phyloP scores from a whole-genome alignment of 2,888 invertebrate species.

The Spicauda simplicius region DNA sequence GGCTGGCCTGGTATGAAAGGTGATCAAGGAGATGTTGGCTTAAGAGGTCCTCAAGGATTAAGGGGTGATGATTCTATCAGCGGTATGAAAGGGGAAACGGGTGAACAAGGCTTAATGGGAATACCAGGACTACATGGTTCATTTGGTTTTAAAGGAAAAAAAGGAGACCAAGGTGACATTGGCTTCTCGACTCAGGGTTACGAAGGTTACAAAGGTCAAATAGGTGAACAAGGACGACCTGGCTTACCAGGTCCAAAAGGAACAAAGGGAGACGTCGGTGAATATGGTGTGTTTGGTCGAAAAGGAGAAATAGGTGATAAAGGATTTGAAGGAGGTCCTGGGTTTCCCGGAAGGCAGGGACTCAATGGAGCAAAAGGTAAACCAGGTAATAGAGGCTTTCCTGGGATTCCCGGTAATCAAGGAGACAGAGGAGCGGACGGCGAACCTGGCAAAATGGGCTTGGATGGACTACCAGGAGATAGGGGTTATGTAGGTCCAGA shows the following conservation, averaged over 20 bases:
- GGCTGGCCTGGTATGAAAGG: slow-evolving; percentile 75
- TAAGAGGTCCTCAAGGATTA: slow-evolving; percentile 81
- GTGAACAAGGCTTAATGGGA: slow-evolving; percentile 78
- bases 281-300: slow-evolving; percentile 76
- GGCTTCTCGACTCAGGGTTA: slow-evolving; percentile 78
- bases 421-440: slow-evolving; percentile 70
- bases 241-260: slow-evolving; percentile 81
- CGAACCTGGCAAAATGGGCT: slow-evolving; percentile 76
- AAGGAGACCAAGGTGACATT: slow-evolving; percentile 85
- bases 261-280: slow-evolving; percentile 83
- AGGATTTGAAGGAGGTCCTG: slow-evolving; percentile 81
- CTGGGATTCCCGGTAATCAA: slow-evolving; percentile 64
- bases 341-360: slow-evolving; percentile 85
- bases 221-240: slow-evolving; percentile 84
- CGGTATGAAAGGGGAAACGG: slow-evolving; percentile 86
- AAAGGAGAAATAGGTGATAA: slow-evolving; percentile 79
- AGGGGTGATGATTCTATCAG: slow-evolving; percentile 86
- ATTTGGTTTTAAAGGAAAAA: slow-evolving; percentile 72
- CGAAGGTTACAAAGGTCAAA: slow-evolving; percentile 84
- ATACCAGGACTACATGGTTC: slow-evolving; percentile 64
- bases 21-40: slow-evolving; percentile 79
- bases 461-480: slow-evolving; percentile 84
- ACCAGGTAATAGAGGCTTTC: slow-evolving; percentile 82
- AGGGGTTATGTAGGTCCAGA: slow-evolving; percentile 72
- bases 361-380: slow-evolving; percentile 61